These are phyloP conservation scores for Arvicanthis niloticus DNA, from an alignment of 2,113 vertebrate genomes.

Conservation along the genomic window DNA sequence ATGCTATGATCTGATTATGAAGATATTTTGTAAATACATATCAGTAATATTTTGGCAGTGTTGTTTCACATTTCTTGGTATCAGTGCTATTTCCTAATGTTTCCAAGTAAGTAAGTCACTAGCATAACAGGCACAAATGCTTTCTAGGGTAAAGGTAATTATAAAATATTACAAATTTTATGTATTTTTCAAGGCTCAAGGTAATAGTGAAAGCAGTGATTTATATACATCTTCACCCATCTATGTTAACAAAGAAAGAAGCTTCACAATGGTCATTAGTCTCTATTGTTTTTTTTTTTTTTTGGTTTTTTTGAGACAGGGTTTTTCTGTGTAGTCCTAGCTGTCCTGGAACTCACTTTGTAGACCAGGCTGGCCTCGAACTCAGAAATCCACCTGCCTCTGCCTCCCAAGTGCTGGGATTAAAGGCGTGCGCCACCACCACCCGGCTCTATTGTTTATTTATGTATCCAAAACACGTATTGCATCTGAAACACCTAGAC, in stretches of 20 bases:
- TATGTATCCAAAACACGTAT: too few relatives aligned
- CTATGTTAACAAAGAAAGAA: neutral
- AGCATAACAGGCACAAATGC: neutral
- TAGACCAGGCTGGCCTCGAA: too few relatives aligned
- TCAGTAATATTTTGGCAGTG: neutral
- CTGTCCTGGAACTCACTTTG: too few relatives aligned
- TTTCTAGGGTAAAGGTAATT: neutral
- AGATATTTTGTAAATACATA: constrained; percentile 8
- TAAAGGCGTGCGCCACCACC: too few relatives aligned
- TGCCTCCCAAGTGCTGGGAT: too few relatives aligned
- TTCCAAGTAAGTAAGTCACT: neutral
- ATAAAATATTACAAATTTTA: constrained; percentile 1
- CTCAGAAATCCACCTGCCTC: too few relatives aligned
- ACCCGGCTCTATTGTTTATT: neutral
- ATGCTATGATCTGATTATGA: neutral
- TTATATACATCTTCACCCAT: neutral
- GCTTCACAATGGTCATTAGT: accelerated
- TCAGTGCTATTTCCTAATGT: neutral
- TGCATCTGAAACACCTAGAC: too few relatives aligned
- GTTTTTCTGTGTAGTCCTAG: too few relatives aligned
- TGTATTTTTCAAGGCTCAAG: neutral
- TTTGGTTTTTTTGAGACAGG: too few relatives aligned
- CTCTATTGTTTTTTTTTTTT: neutral
- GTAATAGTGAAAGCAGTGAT: neutral
- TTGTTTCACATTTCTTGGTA: constrained; percentile 25